Evolutionary conservation across 1,140 invertebrate genomes (phyloP).

Genomic region (Eumeta japonica): DNA sequence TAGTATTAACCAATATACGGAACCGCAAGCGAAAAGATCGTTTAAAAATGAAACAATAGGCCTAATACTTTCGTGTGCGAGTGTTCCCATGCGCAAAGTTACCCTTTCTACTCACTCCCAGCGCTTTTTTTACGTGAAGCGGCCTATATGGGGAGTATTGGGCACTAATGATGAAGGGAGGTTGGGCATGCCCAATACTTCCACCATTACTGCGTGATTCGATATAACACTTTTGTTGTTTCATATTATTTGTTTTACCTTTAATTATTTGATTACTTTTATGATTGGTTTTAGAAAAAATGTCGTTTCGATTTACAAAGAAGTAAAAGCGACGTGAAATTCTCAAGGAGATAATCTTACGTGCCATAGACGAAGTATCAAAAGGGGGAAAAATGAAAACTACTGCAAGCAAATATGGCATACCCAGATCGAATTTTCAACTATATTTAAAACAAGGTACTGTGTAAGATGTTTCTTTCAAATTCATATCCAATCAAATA

Average conservation of each 20-base stretch:
- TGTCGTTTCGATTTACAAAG: conserved; percentile 15
- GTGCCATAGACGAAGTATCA: too few relatives aligned
- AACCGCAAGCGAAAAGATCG: too few relatives aligned
- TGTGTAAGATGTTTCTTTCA: conserved; percentile 15
- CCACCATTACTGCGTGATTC: conserved; percentile 7
- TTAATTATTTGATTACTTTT: too few relatives aligned
- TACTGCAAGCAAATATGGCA: conserved; percentile 13
- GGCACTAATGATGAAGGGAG: conserved; percentile 6
- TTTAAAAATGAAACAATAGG: too few relatives aligned
- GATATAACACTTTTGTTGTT: conserved; percentile 4
- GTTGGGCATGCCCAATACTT: conserved; percentile 16
- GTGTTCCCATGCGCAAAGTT: too few relatives aligned
- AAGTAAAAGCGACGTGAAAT: conserved; percentile 14
- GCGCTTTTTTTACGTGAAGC: too few relatives aligned
- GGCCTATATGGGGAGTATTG: conserved; percentile 11
- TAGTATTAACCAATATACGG: too few relatives aligned
- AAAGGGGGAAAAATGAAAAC: conserved; percentile 12
- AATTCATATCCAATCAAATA: conserved; percentile 12
- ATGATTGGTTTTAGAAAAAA: conserved; percentile 8
- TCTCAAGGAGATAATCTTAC: conserved; percentile 13
- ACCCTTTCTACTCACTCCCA: too few relatives aligned
- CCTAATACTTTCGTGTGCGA: too few relatives aligned
- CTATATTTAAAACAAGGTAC: conserved; percentile 12
- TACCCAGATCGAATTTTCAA: conserved; percentile 14
- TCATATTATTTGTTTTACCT: too few relatives aligned